A percentile compares a stretch with the other conserved stretches of the same genome.
These are phyloP conservation scores for Helicoverpa assulta DNA, from an alignment of 2,888 invertebrate genomes.

Conservation along the genomic window DNA sequence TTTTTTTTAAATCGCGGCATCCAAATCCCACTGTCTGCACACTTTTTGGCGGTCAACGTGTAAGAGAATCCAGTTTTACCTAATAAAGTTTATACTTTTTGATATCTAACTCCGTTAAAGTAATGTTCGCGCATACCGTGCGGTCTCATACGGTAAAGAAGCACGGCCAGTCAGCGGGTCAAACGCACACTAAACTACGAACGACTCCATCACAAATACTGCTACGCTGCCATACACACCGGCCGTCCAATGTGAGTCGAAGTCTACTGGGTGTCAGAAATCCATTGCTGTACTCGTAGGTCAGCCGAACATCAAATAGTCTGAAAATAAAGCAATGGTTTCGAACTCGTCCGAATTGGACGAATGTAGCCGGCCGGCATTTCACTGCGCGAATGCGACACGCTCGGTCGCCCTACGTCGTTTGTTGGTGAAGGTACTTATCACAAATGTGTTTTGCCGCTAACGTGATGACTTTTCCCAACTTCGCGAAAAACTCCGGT, in stretches of 20 bases:
- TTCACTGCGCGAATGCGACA: slow-evolving; percentile 46
- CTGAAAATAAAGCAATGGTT: slow-evolving; percentile 33
- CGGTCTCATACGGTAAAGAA: slow-evolving; percentile 25
- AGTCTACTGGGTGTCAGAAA: not conserved
- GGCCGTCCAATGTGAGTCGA: slow-evolving; percentile 14
- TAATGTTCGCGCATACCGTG: slow-evolving; percentile 38
- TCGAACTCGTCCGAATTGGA: slow-evolving; percentile 10
- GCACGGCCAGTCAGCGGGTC: slow-evolving; percentile 52
- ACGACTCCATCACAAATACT: slow-evolving; percentile 52
- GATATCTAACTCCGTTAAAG: slow-evolving; percentile 44
- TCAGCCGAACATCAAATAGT: not conserved
- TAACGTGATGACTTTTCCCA: slow-evolving; percentile 3
- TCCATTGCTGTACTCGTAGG: slow-evolving; percentile 28
- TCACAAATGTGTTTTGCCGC: slow-evolving; percentile 28
- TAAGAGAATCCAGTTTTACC: slow-evolving; percentile 50
- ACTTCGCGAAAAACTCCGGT: too few species aligned
- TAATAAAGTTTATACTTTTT: slow-evolving; percentile 1
- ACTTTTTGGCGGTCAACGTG: slow-evolving; percentile 44
- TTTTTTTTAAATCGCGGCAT: slow-evolving; percentile 38
- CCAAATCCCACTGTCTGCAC: slow-evolving; percentile 39
- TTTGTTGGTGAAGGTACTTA: slow-evolving; percentile 44
- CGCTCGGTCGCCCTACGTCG: slow-evolving; percentile 60
- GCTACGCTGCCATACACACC: slow-evolving; percentile 29
- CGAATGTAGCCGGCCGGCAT: slow-evolving; percentile 33
- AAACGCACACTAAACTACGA: slow-evolving; percentile 60